Percentiles rank a stretch among this genome's conserved stretches.
Conservation (phyloP, 2,113 vertebrate species). For the Sisor rabdophorus region DNA sequence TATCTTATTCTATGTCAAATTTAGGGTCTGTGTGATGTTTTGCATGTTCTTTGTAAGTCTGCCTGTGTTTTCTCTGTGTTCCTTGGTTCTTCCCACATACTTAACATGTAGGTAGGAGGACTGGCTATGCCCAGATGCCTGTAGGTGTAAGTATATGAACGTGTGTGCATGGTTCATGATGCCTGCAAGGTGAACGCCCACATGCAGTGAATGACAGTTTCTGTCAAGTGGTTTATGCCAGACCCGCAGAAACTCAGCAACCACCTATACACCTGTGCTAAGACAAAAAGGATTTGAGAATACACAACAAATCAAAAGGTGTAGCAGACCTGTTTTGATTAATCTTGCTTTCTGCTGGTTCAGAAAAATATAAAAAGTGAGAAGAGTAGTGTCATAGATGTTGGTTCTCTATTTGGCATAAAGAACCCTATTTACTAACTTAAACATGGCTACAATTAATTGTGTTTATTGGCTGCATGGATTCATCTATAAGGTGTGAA, state of each 20-base stretch:
- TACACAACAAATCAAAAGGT: too few relatives aligned
- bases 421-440: neutral
- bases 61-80: neutral
- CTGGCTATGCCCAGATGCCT: neutral
- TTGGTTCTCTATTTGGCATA: neutral
- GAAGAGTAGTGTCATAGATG: too few relatives aligned
- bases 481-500: neutral
- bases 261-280: too few relatives aligned
- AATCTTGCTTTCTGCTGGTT: too few relatives aligned
- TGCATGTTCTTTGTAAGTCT: neutral
- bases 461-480: neutral
- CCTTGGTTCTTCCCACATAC: neutral
- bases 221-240: too few relatives aligned
- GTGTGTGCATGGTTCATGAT: neutral
- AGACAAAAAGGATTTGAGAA: too few relatives aligned
- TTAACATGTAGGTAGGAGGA: neutral
- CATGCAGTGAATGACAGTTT: neutral
- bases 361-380: too few relatives aligned
- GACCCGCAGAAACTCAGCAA: too few relatives aligned
- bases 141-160: neutral
- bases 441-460: neutral
- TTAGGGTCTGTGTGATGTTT: neutral
- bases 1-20: neutral
- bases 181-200: neutral
- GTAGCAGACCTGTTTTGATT: too few relatives aligned